Evolutionary conservation across 1,140 invertebrate genomes (phyloP).

Genomic region (Triops longicaudatus): DNA sequence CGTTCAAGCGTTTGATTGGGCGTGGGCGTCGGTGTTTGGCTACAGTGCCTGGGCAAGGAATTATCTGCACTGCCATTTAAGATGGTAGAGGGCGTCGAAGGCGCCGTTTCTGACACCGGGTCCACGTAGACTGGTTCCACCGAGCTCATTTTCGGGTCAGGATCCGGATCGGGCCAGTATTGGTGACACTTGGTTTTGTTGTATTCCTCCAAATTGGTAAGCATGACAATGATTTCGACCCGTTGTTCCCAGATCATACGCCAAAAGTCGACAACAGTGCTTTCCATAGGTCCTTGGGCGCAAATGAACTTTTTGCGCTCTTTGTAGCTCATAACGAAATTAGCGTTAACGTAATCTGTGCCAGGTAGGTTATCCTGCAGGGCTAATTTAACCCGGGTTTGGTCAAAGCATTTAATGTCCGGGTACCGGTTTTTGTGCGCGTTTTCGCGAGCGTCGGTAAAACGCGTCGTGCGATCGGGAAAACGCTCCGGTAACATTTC

Average conservation of each 20-base stretch:
- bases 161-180: constrained; percentile 70
- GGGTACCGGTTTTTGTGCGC: constrained; percentile 76
- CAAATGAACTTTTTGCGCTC: constrained; percentile 89
- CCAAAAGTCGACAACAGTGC: constrained; percentile 92
- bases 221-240: constrained; percentile 82
- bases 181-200: constrained; percentile 87
- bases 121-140: constrained; percentile 29
- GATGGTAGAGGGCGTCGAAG: not conserved
- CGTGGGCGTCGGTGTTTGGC: constrained; percentile 13
- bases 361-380: constrained; percentile 60
- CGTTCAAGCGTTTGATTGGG: constrained; percentile 18
- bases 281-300: constrained; percentile 86
- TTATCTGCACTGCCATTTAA: constrained; percentile 3
- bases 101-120: constrained; percentile 29
- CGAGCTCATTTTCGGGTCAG: constrained; percentile 30
- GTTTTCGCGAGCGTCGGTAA: constrained; percentile 81
- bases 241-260: constrained; percentile 96
- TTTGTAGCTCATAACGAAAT: constrained; percentile 82
- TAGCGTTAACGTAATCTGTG: constrained; percentile 87
- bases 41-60: constrained; percentile 7
- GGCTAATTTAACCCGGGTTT: constrained; percentile 73
- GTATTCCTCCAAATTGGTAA: constrained; percentile 88
- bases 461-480: constrained; percentile 71
- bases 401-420: constrained; percentile 80
- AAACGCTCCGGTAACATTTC: constrained; percentile 74